Conservation (phyloP, 2,888 invertebrate species). For the Blomia tropicalis region DNA sequence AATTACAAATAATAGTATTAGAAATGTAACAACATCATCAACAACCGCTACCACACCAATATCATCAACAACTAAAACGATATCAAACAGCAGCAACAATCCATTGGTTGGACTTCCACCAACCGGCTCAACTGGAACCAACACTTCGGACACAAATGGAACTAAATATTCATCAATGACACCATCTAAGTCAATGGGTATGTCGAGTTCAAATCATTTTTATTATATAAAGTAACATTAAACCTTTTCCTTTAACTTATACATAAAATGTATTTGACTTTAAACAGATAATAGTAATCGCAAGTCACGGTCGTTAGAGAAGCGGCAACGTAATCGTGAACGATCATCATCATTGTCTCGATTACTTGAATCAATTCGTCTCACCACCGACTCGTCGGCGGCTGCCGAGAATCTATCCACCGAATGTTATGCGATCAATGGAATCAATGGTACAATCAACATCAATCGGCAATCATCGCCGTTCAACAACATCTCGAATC, state of each 20-base stretch:
- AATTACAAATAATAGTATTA: neutral
- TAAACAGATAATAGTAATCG: too few relatives aligned
- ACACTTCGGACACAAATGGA: neutral
- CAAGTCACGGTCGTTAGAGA: slow-evolving; percentile 11
- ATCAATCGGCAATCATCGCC: neutral
- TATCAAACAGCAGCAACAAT: too few relatives aligned
- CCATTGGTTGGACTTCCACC: too few relatives aligned
- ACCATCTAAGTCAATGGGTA: slow-evolving; percentile 13
- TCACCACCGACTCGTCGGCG: slow-evolving; percentile 5
- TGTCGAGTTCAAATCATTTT: neutral
- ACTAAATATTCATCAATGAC: neutral
- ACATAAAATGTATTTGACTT: neutral
- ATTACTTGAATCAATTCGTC: slow-evolving; percentile 44
- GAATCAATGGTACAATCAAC: neutral
- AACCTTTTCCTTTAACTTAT: neutral
- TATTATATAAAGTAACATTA: too few relatives aligned
- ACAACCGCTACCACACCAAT: neutral
- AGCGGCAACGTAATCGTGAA: slow-evolving; percentile 27
- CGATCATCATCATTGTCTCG: slow-evolving; percentile 71
- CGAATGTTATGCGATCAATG: neutral
- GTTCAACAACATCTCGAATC: neutral
- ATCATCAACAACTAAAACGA: too few relatives aligned
- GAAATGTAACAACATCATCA: neutral
- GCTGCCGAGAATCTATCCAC: neutral
- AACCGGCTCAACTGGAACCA: neutral